A percentile compares a stretch with the other conserved stretches of the same genome.
phyloP scores from a whole-genome alignment of 2,797 vertebrate genomes.

The Masticophis lateralis region DNA sequence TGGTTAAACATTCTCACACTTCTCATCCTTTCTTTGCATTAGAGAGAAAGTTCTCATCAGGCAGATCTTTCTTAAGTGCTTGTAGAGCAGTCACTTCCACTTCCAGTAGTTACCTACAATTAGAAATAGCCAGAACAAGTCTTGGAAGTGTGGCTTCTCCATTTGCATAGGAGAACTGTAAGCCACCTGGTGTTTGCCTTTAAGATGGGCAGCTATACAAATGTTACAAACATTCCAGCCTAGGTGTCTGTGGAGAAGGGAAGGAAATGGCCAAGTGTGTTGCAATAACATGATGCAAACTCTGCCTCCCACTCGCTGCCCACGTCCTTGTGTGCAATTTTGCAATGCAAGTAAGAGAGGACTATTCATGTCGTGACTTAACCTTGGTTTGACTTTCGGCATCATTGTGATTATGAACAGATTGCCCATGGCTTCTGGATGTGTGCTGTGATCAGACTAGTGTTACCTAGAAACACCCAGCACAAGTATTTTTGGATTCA shows the following conservation, averaged over 20 bases:
- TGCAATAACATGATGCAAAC: not conserved
- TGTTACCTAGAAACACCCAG: not conserved
- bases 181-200: not conserved
- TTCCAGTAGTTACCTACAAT: not conserved
- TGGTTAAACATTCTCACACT: not conserved
- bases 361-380: not conserved
- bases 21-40: not conserved
- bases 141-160: not conserved
- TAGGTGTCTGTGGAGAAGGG: not conserved
- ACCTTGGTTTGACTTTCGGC: not conserved
- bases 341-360: not conserved
- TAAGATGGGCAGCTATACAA: not conserved
- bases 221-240: not conserved
- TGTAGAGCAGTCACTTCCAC: not conserved
- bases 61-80: not conserved
- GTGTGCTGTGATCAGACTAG: not conserved
- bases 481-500: not conserved
- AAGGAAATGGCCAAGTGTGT: not conserved
- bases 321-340: not conserved
- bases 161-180: not conserved
- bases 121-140: not conserved
- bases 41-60: not conserved
- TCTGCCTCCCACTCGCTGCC: not conserved
- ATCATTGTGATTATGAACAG: not conserved
- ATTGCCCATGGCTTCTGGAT: not conserved